Evolutionary conservation across 2,888 invertebrate genomes (phyloP), one percentile per base, ranked within the genome.

Genomic region (Epirrhoe alternata): DNA sequence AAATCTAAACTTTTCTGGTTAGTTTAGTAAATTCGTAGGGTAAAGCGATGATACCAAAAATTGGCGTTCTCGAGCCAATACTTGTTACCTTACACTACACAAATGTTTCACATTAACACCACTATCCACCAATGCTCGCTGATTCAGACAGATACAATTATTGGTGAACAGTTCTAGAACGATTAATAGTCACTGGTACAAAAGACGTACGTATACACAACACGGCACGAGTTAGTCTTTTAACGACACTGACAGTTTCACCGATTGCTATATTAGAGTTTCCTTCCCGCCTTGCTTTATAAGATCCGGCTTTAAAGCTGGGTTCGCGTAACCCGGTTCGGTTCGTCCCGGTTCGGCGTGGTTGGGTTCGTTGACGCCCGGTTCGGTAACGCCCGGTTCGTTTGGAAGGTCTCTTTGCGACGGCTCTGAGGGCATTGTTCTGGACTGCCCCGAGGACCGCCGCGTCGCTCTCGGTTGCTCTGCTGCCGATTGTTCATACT

Each of bases 211-310:
- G 73, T 73, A 70, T 70, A 73, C 73, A 71, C 70, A 63, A 65
- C 68, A 73, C 67, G 56, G 33, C 67, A 65, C 66, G 55, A 33
- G n/a, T 51, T 57, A 52, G 49, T 72, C 70, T 63, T 59, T 60
- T 52, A 57, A 69, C 73, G 71, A 73, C 71, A 70, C 62, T 42
- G 30, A 82, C 78, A 80, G 80, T 77, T 77, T 74, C 77, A 70
- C 70, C 70, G 74, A 74, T 73, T 80, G 80, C 78, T 88, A 90
- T 80, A 92, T 93, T 74, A 93, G 90, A 88, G 92, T 93, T 86
- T 93, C 92, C 86, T 87, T 90, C 80, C 92, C 92, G 69, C 92
- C 92, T 71, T 81, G 83, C 77, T 85, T 82, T 69, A 81, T 81
- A 61, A 89, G 79, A 66, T 86, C 86, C 82, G 64, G 35, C 42